These are phyloP conservation scores for Trichopoda pennipes DNA, from an alignment of 2,888 invertebrate species.

Conservation along the genomic window DNA sequence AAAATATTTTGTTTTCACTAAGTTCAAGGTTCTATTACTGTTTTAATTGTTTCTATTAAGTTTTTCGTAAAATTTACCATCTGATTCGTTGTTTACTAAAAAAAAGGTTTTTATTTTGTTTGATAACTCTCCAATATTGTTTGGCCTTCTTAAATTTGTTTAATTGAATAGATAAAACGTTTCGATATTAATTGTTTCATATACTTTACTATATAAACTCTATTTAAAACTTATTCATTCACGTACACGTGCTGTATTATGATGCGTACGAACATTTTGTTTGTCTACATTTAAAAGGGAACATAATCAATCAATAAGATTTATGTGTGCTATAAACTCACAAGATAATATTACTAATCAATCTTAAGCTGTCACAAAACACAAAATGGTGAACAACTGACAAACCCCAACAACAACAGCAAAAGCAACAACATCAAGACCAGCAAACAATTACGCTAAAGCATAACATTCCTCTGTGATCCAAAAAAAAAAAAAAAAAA, in stretches of 20 bases:
- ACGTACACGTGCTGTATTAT: not conserved
- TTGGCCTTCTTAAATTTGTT: no score
- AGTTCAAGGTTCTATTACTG: no score
- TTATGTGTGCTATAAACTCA: constrained; percentile 76
- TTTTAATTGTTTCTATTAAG: no score
- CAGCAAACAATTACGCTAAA: not conserved
- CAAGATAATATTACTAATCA: constrained; percentile 80
- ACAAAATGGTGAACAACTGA: constrained; percentile 65
- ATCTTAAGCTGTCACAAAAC: constrained; percentile 74
- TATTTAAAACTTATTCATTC: no score
- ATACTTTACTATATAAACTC: not conserved
- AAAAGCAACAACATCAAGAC: constrained; percentile 32
- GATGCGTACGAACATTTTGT: not conserved
- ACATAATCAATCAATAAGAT: constrained; percentile 80
- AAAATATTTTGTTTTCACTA: no score
- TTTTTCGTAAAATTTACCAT: no score
- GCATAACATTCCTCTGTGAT: not conserved
- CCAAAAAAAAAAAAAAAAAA: no score
- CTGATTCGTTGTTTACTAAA: no score
- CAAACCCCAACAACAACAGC: constrained; percentile 37
- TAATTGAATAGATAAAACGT: no score
- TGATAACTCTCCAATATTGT: no score
- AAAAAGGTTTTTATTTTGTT: no score
- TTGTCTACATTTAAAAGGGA: constrained; percentile 63
- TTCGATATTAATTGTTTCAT: not conserved